These are phyloP conservation scores for Plestiodon gilberti DNA, from an alignment of 2,113 vertebrate genomes.

Conservation along the genomic window DNA sequence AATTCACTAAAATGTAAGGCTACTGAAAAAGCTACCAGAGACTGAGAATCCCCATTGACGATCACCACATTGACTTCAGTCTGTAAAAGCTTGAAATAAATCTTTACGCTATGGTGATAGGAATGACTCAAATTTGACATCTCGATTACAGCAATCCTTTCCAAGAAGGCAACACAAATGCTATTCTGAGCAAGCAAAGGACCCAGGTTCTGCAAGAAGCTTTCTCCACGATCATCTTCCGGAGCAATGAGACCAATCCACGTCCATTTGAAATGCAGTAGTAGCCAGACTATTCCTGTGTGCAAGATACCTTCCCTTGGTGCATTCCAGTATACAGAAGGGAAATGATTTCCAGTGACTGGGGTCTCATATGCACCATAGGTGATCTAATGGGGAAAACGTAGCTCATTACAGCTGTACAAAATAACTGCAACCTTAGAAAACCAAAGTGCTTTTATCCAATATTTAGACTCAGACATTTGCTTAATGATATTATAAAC, in stretches of 20 bases:
- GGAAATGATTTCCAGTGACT: not conserved
- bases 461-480: too few relatives aligned
- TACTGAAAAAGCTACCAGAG: not conserved
- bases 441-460: too few relatives aligned
- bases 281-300: not conserved
- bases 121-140: not conserved
- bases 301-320: not conserved
- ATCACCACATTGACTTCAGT: not conserved
- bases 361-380: not conserved
- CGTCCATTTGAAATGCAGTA: not conserved
- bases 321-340: not conserved
- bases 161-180: not conserved
- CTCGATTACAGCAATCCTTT: not conserved
- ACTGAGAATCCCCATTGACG: not conserved
- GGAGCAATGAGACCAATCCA: constrained; percentile 7
- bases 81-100: not conserved
- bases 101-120: too few relatives aligned
- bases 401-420: not conserved
- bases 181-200: not conserved
- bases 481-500: too few relatives aligned
- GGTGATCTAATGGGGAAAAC: not conserved
- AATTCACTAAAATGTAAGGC: not conserved
- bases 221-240: not conserved
- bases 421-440: not conserved
- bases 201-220: not conserved